phyloP scores from a whole-genome alignment of 1,140 invertebrate genomes.

The Rhynchophorus ferrugineus region DNA sequence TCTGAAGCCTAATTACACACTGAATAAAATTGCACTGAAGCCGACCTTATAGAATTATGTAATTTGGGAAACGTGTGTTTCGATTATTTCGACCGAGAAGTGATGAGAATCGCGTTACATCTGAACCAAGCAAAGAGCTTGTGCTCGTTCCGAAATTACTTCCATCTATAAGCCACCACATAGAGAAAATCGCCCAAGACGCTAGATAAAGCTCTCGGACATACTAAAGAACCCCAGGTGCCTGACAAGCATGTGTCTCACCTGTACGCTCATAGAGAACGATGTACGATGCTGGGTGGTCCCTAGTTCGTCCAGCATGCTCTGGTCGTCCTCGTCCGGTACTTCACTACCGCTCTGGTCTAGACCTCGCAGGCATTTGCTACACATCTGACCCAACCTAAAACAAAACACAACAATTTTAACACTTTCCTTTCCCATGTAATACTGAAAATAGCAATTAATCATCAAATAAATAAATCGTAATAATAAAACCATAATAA shows the following conservation, averaged over 20 bases:
- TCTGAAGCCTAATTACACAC: no score
- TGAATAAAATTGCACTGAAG: neutral
- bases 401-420: conserved; percentile 5
- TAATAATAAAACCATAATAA: no score
- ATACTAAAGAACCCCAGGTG: conserved; percentile 34
- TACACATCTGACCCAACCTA: conserved; percentile 71
- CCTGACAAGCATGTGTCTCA: conserved; percentile 31
- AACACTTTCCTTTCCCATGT: no score
- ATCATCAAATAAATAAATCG: no score
- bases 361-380: conserved; percentile 62
- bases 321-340: conserved; percentile 63
- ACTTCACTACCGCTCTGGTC: conserved; percentile 56
- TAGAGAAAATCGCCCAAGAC: neutral
- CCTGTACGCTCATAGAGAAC: conserved; percentile 38
- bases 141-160: neutral
- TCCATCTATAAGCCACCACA: neutral
- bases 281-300: conserved; percentile 41
- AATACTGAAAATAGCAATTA: no score
- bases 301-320: conserved; percentile 55
- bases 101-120: neutral
- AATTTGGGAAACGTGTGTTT: no score
- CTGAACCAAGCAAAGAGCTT: neutral
- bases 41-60: neutral
- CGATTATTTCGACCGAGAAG: no score
- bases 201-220: conserved; percentile 32